Percentiles rank a stretch among this genome's conserved stretches.
Evolutionary conservation across 1,140 invertebrate genomes (phyloP).

Genomic region (Alviniconcha marisindica): DNA sequence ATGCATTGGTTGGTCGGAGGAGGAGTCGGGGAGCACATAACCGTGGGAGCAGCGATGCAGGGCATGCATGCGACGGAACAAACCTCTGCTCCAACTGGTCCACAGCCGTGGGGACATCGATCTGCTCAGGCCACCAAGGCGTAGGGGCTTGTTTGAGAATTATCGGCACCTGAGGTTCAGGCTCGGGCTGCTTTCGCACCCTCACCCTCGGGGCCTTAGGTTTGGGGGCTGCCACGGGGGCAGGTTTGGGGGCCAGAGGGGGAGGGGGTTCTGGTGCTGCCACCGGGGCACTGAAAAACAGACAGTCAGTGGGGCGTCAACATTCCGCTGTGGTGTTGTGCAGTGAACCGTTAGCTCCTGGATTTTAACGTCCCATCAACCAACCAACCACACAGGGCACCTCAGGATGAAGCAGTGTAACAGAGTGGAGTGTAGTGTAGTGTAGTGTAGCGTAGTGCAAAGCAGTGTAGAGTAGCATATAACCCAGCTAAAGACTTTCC

Average conservation of each 20-base stretch:
- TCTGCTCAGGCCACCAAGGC: slow-evolving; percentile 53
- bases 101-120: slow-evolving; percentile 54
- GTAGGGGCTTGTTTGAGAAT: slow-evolving; percentile 48
- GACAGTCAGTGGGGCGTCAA: too few species aligned
- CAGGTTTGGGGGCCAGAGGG: neutral
- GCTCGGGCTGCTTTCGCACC: slow-evolving; percentile 47
- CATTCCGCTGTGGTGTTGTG: too few species aligned
- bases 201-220: slow-evolving; percentile 47
- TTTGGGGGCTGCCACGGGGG: slow-evolving; percentile 41
- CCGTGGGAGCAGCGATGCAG: neutral
- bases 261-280: neutral
- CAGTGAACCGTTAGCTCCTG: too few species aligned
- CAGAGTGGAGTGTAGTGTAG: neutral
- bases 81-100: slow-evolving; percentile 44
- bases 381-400: neutral
- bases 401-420: neutral
- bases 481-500: too few species aligned
- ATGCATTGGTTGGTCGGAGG: too few species aligned
- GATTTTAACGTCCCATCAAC: too few species aligned
- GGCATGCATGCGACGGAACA: slow-evolving; percentile 1
- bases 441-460: too few species aligned
- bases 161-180: slow-evolving; percentile 48
- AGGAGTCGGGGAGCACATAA: neutral
- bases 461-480: too few species aligned
- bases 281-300: too few species aligned